phyloP scores from a whole-genome alignment of 2,113 vertebrate genomes.

The Clarias batrachus region DNA sequence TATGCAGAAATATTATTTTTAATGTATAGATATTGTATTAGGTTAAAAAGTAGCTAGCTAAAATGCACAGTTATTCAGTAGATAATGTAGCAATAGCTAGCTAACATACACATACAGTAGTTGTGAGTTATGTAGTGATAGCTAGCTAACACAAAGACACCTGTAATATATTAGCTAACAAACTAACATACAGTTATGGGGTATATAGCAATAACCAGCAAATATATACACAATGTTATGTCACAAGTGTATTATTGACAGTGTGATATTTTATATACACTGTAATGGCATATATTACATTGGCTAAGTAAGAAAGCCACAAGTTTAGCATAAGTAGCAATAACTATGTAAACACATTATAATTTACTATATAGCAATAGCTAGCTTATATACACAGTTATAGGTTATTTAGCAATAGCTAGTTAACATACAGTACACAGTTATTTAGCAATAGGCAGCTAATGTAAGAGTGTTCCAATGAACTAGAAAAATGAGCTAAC shows the following conservation, averaged over 20 bases:
- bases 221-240: neutral
- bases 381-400: neutral
- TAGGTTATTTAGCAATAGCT: neutral
- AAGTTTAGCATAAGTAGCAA: neutral
- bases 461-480: neutral
- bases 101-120: too few relatives aligned
- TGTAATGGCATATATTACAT: too few relatives aligned
- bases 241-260: too few relatives aligned
- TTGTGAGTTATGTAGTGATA: too few relatives aligned
- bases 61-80: too few relatives aligned
- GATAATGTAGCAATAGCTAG: too few relatives aligned
- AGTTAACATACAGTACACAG: neutral
- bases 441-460: neutral
- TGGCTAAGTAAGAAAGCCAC: too few relatives aligned
- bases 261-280: too few relatives aligned
- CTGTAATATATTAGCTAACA: neutral
- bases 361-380: neutral
- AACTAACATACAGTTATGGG: neutral
- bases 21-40: too few relatives aligned
- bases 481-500: neutral
- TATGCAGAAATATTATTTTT: too few relatives aligned
- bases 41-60: too few relatives aligned
- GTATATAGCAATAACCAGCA: neutral
- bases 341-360: neutral
- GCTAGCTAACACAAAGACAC: too few relatives aligned